phyloP scores from a whole-genome alignment of 2,888 invertebrate genomes.

The Brachyopa scutellaris region DNA sequence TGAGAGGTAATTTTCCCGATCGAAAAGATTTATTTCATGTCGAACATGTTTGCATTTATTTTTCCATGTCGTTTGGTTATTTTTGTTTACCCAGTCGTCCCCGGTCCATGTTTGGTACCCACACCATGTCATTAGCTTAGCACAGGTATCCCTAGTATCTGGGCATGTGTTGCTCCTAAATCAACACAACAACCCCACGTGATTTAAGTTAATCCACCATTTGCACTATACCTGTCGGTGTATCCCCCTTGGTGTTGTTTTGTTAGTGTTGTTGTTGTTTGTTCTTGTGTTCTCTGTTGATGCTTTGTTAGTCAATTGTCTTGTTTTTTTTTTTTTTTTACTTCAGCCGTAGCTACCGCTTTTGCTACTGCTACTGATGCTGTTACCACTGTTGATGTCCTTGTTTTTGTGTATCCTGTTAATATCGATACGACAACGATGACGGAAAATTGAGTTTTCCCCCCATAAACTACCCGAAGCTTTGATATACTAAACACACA shows the following conservation, averaged over 20 bases:
- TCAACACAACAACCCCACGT: conserved; percentile 60
- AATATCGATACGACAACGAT: conserved; percentile 27
- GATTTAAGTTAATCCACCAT: conserved; percentile 68
- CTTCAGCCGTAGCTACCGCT: no score
- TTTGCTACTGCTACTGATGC: conserved; percentile 2
- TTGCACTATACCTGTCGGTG: conserved; percentile 24
- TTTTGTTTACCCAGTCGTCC: conserved; percentile 37
- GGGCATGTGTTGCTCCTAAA: conserved; percentile 58
- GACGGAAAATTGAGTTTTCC: conserved; percentile 20
- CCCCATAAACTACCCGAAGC: conserved; percentile 5
- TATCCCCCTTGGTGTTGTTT: conserved; percentile 19
- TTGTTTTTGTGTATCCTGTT: not conserved
- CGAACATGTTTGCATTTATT: conserved; percentile 24
- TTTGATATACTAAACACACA: not conserved
- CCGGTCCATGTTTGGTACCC: conserved; percentile 2
- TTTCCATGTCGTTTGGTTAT: conserved; percentile 4
- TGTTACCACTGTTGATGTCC: conserved; percentile 5
- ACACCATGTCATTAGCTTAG: conserved; percentile 44
- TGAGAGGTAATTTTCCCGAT: conserved; percentile 44
- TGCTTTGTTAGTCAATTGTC: conserved; percentile 59
- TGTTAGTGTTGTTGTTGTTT: conserved; percentile 22
- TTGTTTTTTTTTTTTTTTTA: conserved; percentile 31
- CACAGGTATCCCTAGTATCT: conserved; percentile 3
- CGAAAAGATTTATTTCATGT: conserved; percentile 56
- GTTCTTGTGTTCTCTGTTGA: not conserved